phyloP scores from a whole-genome alignment of 2,113 vertebrate species.

The Urocynchramus pylzowi region DNA sequence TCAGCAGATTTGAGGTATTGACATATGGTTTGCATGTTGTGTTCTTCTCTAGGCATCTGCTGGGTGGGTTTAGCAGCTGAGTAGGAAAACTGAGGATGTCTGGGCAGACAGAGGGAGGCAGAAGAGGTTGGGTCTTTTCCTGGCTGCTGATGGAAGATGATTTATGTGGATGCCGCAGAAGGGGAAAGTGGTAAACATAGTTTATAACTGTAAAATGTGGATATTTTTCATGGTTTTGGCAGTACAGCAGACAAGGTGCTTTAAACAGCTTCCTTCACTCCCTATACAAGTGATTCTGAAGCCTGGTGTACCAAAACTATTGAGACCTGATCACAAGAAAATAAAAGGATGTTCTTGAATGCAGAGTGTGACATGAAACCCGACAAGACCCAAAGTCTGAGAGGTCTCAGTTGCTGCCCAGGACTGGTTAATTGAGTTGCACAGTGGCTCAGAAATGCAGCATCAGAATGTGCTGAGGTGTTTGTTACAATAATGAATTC shows the following conservation, averaged over 20 bases:
- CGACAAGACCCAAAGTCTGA: accelerated
- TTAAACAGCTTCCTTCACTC: not conserved
- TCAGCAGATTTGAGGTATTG: not conserved
- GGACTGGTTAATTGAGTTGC: not conserved
- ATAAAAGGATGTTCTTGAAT: not conserved
- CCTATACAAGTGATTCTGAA: not conserved
- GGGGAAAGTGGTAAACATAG: not conserved
- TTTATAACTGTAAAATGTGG: not conserved
- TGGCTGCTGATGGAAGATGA: not conserved
- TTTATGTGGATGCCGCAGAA: not conserved
- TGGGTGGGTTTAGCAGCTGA: not conserved
- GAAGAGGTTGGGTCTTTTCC: not conserved
- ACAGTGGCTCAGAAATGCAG: not conserved
- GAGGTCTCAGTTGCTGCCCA: not conserved
- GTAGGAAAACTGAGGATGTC: not conserved
- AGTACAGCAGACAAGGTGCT: not conserved
- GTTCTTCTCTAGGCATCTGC: not conserved
- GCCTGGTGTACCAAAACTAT: not conserved
- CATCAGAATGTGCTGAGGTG: not conserved
- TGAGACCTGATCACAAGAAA: not conserved
- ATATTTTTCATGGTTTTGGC: not conserved
- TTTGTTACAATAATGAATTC: not conserved
- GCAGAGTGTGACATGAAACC: not conserved
- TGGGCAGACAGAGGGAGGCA: not conserved
- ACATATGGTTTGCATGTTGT: not conserved